Conservation (phyloP, 2,113 vertebrate species). For the Thinocorus orbignyianus region DNA sequence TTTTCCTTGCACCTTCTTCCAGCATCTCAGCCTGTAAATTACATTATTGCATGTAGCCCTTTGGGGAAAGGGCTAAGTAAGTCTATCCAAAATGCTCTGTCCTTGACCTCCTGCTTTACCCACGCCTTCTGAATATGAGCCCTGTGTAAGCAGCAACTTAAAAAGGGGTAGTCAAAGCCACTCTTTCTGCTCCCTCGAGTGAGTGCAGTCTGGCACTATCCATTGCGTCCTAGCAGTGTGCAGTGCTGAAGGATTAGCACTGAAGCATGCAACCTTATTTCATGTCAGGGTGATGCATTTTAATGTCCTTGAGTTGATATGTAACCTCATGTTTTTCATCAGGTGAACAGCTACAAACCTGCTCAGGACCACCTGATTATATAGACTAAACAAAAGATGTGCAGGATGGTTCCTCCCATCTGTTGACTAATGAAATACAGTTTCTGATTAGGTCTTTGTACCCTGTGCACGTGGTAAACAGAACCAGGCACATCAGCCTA, state of each 20-base stretch:
- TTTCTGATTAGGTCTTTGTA: slow-evolving; percentile 16
- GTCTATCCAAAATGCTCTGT: neutral
- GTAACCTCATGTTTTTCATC: neutral
- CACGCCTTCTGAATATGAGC: neutral
- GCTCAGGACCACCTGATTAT: neutral
- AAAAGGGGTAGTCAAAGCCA: neutral
- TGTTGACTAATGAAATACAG: neutral
- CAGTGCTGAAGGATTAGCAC: neutral
- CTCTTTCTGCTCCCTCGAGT: neutral
- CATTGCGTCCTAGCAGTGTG: neutral
- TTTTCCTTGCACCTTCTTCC: neutral
- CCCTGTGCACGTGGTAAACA: neutral
- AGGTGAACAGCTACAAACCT: neutral
- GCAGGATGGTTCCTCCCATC: neutral
- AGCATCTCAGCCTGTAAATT: neutral
- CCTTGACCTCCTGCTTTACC: neutral
- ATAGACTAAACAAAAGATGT: neutral
- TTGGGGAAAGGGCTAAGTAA: neutral
- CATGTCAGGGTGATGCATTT: neutral
- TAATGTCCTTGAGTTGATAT: neutral
- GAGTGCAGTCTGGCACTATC: neutral
- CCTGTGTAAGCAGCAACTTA: neutral
- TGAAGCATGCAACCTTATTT: neutral
- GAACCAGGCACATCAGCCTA: slow-evolving; percentile 13
- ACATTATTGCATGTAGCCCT: neutral